Conservation (phyloP, 2,888 invertebrate species). For the Stegophylla sp. region DNA sequence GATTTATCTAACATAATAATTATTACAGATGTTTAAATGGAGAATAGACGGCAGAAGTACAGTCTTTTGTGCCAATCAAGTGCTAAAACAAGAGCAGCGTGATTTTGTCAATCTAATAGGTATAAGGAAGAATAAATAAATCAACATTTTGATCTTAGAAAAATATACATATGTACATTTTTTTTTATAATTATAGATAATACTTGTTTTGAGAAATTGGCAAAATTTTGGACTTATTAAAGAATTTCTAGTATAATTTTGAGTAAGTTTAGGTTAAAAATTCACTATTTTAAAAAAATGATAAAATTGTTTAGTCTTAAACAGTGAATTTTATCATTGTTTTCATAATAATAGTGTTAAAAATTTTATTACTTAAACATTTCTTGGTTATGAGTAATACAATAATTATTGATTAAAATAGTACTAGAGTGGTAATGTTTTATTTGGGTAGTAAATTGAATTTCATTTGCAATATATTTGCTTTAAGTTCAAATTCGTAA, state of each 20-base stretch:
- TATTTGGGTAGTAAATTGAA: background rate
- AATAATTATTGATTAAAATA: too few relatives aligned
- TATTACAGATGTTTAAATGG: background rate
- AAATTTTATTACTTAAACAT: background rate
- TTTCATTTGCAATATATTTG: background rate
- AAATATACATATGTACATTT: conserved; percentile 39
- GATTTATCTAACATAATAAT: background rate
- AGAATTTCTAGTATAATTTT: conserved; percentile 10
- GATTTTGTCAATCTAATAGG: conserved; percentile 49
- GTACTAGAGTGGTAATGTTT: background rate
- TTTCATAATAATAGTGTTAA: too few relatives aligned
- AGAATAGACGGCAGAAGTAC: background rate
- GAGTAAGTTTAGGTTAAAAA: background rate
- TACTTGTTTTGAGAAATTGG: conserved; percentile 18
- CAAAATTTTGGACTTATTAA: conserved; percentile 8
- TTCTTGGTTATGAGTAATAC: background rate
- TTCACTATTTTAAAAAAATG: conserved; percentile 9
- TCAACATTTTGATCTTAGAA: conserved; percentile 29
- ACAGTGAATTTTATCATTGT: background rate
- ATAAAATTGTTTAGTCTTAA: conserved; percentile 7
- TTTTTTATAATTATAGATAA: conserved; percentile 9
- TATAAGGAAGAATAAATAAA: conserved; percentile 47
- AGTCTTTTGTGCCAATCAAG: conserved; percentile 14
- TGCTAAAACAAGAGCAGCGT: conserved; percentile 14
- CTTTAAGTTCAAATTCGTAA: conserved; percentile 42